Base-by-base conservation (phyloP, 2,888 invertebrate genomes). In the Dryobota labecula region DNA sequence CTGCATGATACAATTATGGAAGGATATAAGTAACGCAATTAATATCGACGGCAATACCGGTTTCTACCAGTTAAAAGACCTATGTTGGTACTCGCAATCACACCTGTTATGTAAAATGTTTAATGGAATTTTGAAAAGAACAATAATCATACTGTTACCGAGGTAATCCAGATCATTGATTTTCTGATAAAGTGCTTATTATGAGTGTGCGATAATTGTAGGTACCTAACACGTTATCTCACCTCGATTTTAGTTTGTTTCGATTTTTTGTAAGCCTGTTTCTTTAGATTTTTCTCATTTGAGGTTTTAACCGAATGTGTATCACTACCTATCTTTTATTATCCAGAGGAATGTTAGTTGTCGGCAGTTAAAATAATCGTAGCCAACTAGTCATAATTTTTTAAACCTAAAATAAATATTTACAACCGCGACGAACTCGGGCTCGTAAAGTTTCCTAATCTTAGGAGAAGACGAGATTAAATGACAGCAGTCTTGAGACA, bases 1-100 rank as follows among this genome's bases (percentile, higher is more conserved):
- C 66, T 67, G 41, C 27, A 53, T 69, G 54, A 47, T 62, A 79
- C 73, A 73, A 61, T 65, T 78, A 78, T 63, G 68, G 62, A 66
- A 73, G 68, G 68, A 56, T 69, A 58, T 80, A 82, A 69, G 68
- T 82, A 73, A 69, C 62, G 64, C 73, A 82, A 82, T 82, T 68
- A 77, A 77, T 82, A 58, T 65, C 61, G 24, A 54, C 65, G 6
- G 13, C 58, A 13, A 60, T 53, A 73, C 79, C 67, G 61, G 67
- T 73, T 78, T 47, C 24, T 77, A 43, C 71, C 71, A 49, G 56
- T 66, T 36, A 60, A 30, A 43, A 57, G 27, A 53, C 69, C 54
- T 81, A 45, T 38, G 41, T 45, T 53, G 45, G 33, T n/a, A 57
- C 43, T 61, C 38, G 41, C 57, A 70, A 61, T 49, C 61, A 57